Evolutionary conservation across 2,113 vertebrate species (phyloP).

Genomic region (Rissa tridactyla): DNA sequence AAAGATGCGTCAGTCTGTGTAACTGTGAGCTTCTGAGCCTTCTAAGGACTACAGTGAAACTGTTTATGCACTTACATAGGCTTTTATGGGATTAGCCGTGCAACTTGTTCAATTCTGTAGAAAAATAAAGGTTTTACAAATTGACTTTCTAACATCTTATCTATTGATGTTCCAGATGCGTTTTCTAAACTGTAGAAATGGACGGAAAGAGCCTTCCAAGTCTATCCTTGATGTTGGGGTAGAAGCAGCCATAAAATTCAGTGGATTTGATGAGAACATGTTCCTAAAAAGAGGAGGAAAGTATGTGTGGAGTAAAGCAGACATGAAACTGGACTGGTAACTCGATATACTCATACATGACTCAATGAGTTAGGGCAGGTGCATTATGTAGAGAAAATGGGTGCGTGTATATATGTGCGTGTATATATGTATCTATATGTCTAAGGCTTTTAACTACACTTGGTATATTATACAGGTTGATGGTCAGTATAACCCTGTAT

Average conservation of each 20-base stretch:
- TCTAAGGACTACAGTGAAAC: not conserved
- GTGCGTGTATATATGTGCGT: not conserved
- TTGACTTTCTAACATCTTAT: not conserved
- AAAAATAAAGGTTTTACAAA: not conserved
- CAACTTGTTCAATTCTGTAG: not conserved
- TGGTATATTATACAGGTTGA: not conserved
- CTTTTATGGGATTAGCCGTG: not conserved
- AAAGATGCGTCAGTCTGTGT: not conserved
- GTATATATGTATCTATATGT: not conserved
- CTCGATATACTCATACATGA: not conserved
- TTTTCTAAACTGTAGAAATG: conserved; percentile 88
- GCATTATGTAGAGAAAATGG: not conserved
- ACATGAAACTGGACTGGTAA: conserved; percentile 93
- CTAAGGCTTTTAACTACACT: not conserved
- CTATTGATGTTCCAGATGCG: conserved; percentile 82
- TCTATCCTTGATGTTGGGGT: conserved; percentile 92
- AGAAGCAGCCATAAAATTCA: conserved; percentile 85
- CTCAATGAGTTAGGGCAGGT: not conserved
- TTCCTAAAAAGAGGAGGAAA: conserved; percentile 91
- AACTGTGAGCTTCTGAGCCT: not conserved
- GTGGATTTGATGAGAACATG: conserved; percentile 95
- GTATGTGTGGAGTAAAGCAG: conserved; percentile 92
- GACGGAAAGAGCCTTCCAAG: conserved; percentile 91
- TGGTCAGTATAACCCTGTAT: not conserved
- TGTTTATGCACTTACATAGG: not conserved